Evolutionary conservation across 2,113 vertebrate species (phyloP), one percentile per base, ranked within the genome.

Genomic region (Gadus macrocephalus): DNA sequence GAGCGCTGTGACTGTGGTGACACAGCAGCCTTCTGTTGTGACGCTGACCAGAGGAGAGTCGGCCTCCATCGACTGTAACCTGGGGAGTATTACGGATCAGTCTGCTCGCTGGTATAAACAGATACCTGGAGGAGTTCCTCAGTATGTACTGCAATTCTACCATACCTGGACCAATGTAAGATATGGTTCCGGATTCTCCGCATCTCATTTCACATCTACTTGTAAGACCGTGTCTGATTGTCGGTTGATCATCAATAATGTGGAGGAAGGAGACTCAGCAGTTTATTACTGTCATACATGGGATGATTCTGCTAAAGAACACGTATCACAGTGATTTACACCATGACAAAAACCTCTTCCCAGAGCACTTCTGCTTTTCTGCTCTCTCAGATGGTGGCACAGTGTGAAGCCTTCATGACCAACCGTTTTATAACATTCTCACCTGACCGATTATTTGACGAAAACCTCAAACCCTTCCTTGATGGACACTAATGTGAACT

Each of bases 201-300:
- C 79, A 72, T 55, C 73, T 1, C 75, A 71, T 14, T 86, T 89
- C 65, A 85, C 78, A 67, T 80, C 80, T 17, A 85, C 12, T 78
- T 4, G 62, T 65, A 68, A 79, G 42, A 80, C 81, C 58, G 58
- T 5, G 0, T 19, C 66, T 59, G 79, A 86, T 73, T 86, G 81
- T 73, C 75, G 63, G 17, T 78, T 90, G 60, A 85, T 73, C 22
- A 85, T 90, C 27, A 87, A 16, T 22, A 77, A 64, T 68, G 76
- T 87, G 55, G 75, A 84, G 58, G 75, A 76, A 27, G 62, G 63
- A 81, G 87, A 90, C 69, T 87, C 84, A 31, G 86, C 81, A 62
- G 72, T 86, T 14, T 90, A 87, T 87, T 78, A 84, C 80, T 89
- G 85, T 84, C 0, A 0, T 0, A 80, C 73, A 78, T 81, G 68